These are phyloP conservation scores for Dendropsophus ebraccatus DNA, from an alignment of 2,113 vertebrate species.

Conservation along the genomic window DNA sequence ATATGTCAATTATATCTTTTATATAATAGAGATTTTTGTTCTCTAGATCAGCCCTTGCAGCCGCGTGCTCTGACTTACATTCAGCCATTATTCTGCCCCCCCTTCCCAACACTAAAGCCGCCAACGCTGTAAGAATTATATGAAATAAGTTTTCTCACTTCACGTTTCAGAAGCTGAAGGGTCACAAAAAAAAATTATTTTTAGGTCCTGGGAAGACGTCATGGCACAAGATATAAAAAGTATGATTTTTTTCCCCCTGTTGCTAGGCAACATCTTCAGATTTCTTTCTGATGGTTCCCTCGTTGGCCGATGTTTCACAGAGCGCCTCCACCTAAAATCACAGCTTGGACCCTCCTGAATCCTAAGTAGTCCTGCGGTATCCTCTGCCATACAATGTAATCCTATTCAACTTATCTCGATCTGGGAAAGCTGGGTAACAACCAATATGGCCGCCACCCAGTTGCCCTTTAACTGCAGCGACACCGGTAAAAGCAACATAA, in stretches of 20 bases:
- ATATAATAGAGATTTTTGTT: too few relatives aligned
- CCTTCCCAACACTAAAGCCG: not conserved
- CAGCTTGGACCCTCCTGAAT: not conserved
- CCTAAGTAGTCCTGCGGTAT: not conserved
- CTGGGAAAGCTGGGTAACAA: not conserved
- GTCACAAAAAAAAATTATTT: conserved; percentile 46
- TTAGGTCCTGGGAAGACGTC: conserved; percentile 50
- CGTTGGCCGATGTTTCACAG: not conserved
- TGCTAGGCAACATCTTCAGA: conserved; percentile 37
- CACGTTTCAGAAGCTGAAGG: conserved; percentile 25
- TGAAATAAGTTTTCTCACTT: not conserved
- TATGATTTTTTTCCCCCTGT: not conserved
- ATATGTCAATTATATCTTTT: too few relatives aligned
- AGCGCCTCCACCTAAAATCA: not conserved
- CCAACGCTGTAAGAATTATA: not conserved
- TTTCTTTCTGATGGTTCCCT: not conserved
- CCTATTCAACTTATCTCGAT: not conserved
- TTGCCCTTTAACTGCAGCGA: too few relatives aligned
- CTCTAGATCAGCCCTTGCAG: too few relatives aligned
- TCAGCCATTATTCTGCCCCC: not conserved
- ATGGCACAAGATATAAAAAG: conserved; percentile 42
- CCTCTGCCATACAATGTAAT: not conserved
- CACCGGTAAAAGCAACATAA: too few relatives aligned
- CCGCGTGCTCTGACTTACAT: too few relatives aligned
- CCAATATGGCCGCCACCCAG: not conserved